phyloP scores from a whole-genome alignment of 2,113 vertebrate species.

The Aptenodytes forsteri region DNA sequence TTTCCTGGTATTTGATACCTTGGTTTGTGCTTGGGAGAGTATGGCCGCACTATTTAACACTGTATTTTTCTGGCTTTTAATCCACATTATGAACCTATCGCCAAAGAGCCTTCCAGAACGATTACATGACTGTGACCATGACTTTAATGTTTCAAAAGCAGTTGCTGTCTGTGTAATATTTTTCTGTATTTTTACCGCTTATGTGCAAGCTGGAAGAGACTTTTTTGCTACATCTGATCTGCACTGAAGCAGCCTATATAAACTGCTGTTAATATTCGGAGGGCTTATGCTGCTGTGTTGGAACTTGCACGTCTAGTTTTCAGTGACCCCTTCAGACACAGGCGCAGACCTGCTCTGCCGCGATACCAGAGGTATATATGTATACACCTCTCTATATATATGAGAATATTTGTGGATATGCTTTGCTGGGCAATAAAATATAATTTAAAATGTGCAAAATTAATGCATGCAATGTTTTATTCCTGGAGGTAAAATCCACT shows the following conservation, averaged over 20 bases:
- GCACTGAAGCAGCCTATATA: not conserved
- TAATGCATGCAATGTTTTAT: not conserved
- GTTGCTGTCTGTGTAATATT: not conserved
- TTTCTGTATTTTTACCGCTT: not conserved
- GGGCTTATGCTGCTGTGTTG: not conserved
- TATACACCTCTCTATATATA: not conserved
- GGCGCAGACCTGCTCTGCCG: not conserved
- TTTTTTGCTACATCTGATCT: not conserved
- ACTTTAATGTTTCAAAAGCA: not conserved
- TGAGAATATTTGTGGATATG: not conserved
- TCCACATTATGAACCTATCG: rapidly evolving
- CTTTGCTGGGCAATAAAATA: not conserved
- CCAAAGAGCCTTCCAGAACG: not conserved
- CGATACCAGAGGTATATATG: not conserved
- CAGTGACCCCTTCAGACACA: not conserved
- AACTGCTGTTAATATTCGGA: not conserved
- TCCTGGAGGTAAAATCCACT: not conserved
- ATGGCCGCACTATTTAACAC: not conserved
- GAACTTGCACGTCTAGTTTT: not conserved
- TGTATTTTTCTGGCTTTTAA: not conserved
- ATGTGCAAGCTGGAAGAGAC: not conserved
- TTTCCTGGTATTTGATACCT: not conserved
- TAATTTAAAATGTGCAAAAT: not conserved
- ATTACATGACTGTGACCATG: not conserved
- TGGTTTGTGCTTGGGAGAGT: not conserved